Base-by-base conservation (phyloP, 2,888 invertebrate species). In the Parnassius glacialis region DNA sequence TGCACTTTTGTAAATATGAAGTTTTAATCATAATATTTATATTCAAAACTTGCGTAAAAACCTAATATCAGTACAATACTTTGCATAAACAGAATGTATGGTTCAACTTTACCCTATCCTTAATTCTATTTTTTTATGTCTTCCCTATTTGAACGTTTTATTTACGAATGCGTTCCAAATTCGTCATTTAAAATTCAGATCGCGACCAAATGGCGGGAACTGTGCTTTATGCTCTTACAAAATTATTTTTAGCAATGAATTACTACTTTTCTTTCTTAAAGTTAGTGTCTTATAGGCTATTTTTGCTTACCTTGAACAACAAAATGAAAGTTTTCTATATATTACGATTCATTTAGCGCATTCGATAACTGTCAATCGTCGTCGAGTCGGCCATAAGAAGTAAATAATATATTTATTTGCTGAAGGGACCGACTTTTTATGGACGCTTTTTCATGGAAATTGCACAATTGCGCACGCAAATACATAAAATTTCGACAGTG, bases 351-450 rank as follows among this genome's bases (percentile, higher is more conserved):
- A 76, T 83, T 86, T 80, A 75, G 75, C 80, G 79, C 78, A 73
- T 71, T 80, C 84, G 81, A 84, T 85, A 85, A 84, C 85, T 87
- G 86, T 86, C 86, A 81, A 83, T 85, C 74, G 78, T 57, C 62
- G 71, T 72, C 71, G 72, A 68, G 68, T 72, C 76, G 74, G 78
- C 75, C 75, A 81, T 85, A 81, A 79, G 79, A 81, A 79, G 68
- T 67, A 71, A 81, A 83, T 83, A 69, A 73, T 78, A 75, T 82
- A 82, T 87, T 83, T 86, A 87, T 87, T 87, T 83, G 80, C 75
- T 69, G 73, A 72, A 78, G 78, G 80, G 80, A 78, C 75, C 71
- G 72, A 56, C 78, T 82, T 83, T 80, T 83, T 80, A 81, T 80
- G 66, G 77, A 64, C 64, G 70, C 68, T 71, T 74, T 80, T 88